Evolutionary conservation across 2,888 invertebrate genomes (phyloP).

Genomic region (Drosophila anomelani): DNA sequence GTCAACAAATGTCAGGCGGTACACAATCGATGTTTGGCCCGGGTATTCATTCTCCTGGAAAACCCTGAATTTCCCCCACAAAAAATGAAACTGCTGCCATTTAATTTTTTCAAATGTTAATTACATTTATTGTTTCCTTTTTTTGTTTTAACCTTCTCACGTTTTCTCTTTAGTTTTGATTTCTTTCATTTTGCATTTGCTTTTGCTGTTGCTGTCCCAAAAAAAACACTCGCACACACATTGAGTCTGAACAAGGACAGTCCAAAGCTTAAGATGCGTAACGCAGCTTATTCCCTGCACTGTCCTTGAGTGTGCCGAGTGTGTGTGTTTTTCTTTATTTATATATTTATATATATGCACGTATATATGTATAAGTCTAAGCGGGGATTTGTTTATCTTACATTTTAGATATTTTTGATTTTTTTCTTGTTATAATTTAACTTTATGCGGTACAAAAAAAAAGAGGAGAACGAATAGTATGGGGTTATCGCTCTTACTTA

Average conservation of each 20-base stretch:
- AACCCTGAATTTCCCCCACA: background rate
- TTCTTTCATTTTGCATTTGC: slow-evolving; percentile 35
- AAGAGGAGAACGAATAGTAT: slow-evolving; percentile 15
- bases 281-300: background rate
- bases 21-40: background rate
- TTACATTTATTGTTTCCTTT: slow-evolving; percentile 49
- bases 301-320: background rate
- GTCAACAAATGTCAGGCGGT: slow-evolving; percentile 75
- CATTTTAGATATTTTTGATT: slow-evolving; percentile 45
- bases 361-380: slow-evolving; percentile 42
- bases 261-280: background rate
- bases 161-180: slow-evolving; percentile 34
- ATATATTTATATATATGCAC: slow-evolving; percentile 23
- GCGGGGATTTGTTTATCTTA: slow-evolving; percentile 36
- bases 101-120: slow-evolving; percentile 40
- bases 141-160: slow-evolving; percentile 30
- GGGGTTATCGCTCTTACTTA: slow-evolving; percentile 38
- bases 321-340: slow-evolving; percentile 1
- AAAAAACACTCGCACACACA: slow-evolving; percentile 5
- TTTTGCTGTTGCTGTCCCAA: slow-evolving; percentile 20
- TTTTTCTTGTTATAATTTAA: slow-evolving; percentile 26
- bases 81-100: slow-evolving; percentile 14
- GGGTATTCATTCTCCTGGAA: background rate
- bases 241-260: background rate
- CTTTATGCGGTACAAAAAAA: slow-evolving; percentile 42